Percentiles rank a stretch among this genome's conserved stretches.
phyloP scores from a whole-genome alignment of 2,888 invertebrate species.

The Drosophila melanosoma region DNA sequence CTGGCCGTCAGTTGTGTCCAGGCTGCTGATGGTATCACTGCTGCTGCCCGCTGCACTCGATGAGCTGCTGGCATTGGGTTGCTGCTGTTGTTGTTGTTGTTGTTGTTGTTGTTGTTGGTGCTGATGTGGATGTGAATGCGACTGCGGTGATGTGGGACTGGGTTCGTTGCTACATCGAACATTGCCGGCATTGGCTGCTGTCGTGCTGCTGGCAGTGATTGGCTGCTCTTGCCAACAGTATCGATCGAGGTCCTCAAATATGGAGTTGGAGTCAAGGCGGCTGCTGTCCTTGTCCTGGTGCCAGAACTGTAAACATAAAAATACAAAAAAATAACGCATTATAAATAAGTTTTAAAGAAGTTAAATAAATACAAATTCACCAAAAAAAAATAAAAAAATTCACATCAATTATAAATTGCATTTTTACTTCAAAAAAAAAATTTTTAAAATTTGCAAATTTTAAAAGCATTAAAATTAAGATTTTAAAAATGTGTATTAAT shows the following conservation, averaged over 20 bases:
- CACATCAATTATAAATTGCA: not conserved
- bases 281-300: slow-evolving; percentile 87
- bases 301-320: slow-evolving; percentile 81
- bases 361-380: too few relatives aligned
- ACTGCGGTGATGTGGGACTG: slow-evolving; percentile 68
- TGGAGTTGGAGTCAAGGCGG: slow-evolving; percentile 88
- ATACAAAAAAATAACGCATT: not conserved
- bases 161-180: slow-evolving; percentile 83
- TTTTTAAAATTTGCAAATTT: not conserved
- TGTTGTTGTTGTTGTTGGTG: slow-evolving; percentile 53
- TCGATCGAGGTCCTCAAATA: slow-evolving; percentile 93
- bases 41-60: slow-evolving; percentile 74
- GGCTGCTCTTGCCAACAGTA: slow-evolving; percentile 91
- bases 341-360: not conserved
- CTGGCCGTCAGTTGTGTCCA: slow-evolving; percentile 89
- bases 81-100: slow-evolving; percentile 61
- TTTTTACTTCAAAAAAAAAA: not conserved
- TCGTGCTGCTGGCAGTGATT: slow-evolving; percentile 78
- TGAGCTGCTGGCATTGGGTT: slow-evolving; percentile 67
- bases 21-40: slow-evolving; percentile 75
- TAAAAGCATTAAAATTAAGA: not conserved
- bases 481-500: not conserved
- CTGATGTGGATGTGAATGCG: slow-evolving; percentile 47
- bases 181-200: slow-evolving; percentile 83
- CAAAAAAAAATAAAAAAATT: not conserved